Evolutionary conservation across 2,888 invertebrate genomes (phyloP).

Genomic region (Cryptocheilus praepositus): DNA sequence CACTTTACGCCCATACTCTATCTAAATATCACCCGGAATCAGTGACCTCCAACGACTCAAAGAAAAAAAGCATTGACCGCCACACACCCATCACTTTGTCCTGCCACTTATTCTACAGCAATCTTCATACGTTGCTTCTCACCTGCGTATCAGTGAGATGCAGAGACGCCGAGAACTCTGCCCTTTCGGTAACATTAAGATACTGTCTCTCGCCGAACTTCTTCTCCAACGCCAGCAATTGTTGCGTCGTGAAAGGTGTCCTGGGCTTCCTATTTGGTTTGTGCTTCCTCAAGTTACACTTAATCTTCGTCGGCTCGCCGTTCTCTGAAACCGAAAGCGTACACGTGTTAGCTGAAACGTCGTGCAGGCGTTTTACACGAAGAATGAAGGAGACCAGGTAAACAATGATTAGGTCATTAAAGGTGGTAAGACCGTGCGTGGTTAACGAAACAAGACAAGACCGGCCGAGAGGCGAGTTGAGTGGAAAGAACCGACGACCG

Average conservation of each 20-base stretch:
- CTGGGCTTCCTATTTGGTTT: slow-evolving; percentile 98
- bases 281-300: slow-evolving; percentile 95
- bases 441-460: background rate
- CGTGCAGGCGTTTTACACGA: background rate
- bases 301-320: slow-evolving; percentile 89
- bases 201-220: slow-evolving; percentile 99
- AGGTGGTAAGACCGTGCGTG: background rate
- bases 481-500: slow-evolving; percentile 43
- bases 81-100: no score
- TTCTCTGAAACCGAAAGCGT: slow-evolving; percentile 77
- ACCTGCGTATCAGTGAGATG: slow-evolving; percentile 96
- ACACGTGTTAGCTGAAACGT: slow-evolving; percentile 49
- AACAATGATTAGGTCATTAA: background rate
- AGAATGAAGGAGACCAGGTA: background rate
- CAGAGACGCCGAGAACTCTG: slow-evolving; percentile 96
- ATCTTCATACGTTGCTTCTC: slow-evolving; percentile 37
- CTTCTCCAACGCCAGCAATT: slow-evolving; percentile 93
- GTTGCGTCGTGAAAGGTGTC: slow-evolving; percentile 99
- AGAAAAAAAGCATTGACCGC: no score
- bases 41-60: no score
- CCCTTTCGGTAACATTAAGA: slow-evolving; percentile 96
- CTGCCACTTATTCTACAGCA: background rate
- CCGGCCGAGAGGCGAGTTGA: slow-evolving; percentile 19
- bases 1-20: no score
- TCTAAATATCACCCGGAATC: no score